Percentiles rank a stretch among this genome's conserved stretches.
Conservation (phyloP, 2,888 invertebrate genomes). For the Mellilla xanthometata region DNA sequence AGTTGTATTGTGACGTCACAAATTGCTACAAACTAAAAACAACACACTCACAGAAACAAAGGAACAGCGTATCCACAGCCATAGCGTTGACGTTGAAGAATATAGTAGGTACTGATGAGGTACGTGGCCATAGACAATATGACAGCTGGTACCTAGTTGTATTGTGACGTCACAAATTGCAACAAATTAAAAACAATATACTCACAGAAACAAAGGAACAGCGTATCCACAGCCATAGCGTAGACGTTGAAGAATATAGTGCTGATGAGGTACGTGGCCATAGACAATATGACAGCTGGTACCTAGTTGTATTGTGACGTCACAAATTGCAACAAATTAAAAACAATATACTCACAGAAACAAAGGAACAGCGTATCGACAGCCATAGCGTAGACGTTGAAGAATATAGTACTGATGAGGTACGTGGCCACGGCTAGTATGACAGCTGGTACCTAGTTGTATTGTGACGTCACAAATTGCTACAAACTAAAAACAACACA, state of each 20-base stretch:
- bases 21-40: too few relatives aligned
- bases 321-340: too few relatives aligned
- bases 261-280: too few relatives aligned
- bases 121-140: too few relatives aligned
- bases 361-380: conserved; percentile 98
- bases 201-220: too few relatives aligned
- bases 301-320: too few relatives aligned
- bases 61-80: neutral
- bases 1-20: conserved; percentile 88
- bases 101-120: neutral
- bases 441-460: conserved; percentile 91
- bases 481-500: too few relatives aligned
- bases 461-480: conserved; percentile 79
- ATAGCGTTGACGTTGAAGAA: neutral
- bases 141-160: too few relatives aligned
- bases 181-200: too few relatives aligned
- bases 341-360: conserved; percentile 75
- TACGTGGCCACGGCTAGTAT: conserved; percentile 92
- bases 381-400: conserved; percentile 98
- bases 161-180: too few relatives aligned
- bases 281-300: too few relatives aligned
- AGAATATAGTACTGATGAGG: conserved; percentile 94
- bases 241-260: neutral
- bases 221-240: too few relatives aligned
- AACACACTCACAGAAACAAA: neutral